Evolutionary conservation across 2,797 vertebrate genomes (phyloP), one percentile per base, ranked within the genome.

Genomic region (Acanthornis magna): DNA sequence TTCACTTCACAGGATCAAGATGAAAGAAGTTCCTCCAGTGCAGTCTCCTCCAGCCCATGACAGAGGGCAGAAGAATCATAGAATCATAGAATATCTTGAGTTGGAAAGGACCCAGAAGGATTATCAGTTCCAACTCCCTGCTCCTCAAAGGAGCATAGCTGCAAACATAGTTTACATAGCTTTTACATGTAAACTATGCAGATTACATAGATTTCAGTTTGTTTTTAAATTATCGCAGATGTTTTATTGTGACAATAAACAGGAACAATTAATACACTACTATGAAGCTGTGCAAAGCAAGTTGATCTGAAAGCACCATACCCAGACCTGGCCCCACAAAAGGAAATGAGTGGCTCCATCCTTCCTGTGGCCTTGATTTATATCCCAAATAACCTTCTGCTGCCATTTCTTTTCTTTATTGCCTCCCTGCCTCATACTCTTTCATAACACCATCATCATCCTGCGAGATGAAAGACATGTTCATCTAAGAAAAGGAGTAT

Each of bases 291-390:
- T 62, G 29, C 58, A 45, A 17, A 71, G 38, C 43, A 45, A 51
- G 15, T 51, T 51, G 51, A 58, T 51, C 65, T 71, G 43, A 51
- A 57, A 83, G 20, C 21, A 40, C 29, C 26, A 5, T 32, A 30
- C 19, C 19, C 2, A 5, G 26, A 48, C 20, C 19, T 54, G 38
- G 17, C 13, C 18, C 10, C 0, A 1, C 47, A 57, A 34, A 80
- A 76, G 27, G 32, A 76, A 91, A 19, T 0, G 0, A 70, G 27
- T 1, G 2, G 9, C 65, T 70, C 40, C 0, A 0, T 55, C 78
- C 43, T 87, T 70, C 23, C 40, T 51, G 2, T 47, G 66, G 26
- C 45, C 45, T 76, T 62, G 25, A 36, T 51, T 89, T 66, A 11
- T 16, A 58, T 20, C 30, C 60, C 22, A 0, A 1, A 36, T 45